phyloP scores from a whole-genome alignment of 2,113 vertebrate species.

The Microtus pennsylvanicus region DNA sequence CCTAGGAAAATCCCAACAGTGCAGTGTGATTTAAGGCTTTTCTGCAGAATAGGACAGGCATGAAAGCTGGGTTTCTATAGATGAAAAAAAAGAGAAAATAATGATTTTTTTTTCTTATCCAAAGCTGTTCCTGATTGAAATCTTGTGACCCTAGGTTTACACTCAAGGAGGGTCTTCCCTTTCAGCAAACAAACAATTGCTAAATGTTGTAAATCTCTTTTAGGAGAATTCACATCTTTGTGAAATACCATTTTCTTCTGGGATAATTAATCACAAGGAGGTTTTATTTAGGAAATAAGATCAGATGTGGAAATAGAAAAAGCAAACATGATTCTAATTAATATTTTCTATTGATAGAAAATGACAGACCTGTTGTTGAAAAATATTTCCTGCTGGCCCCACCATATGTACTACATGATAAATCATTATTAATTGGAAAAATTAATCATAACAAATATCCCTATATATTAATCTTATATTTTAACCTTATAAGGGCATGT shows the following conservation, averaged over 20 bases:
- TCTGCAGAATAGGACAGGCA: neutral
- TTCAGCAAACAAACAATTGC: neutral
- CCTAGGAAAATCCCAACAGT: constrained; percentile 9
- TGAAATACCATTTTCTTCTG: constrained; percentile 1
- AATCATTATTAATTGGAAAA: constrained; percentile 15
- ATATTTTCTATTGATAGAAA: neutral
- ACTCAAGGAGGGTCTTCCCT: neutral
- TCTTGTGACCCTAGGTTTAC: neutral
- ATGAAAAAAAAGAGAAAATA: neutral
- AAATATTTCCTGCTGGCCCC: constrained; percentile 28
- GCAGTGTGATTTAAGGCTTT: constrained; percentile 30
- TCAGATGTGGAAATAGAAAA: neutral
- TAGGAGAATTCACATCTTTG: neutral
- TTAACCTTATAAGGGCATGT: neutral
- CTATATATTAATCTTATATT: neutral
- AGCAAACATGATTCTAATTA: neutral
- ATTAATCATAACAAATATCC: neutral
- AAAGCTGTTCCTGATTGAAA: constrained; percentile 16
- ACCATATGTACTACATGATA: neutral
- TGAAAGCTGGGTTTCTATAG: constrained; percentile 22
- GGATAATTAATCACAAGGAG: neutral
- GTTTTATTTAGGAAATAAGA: neutral
- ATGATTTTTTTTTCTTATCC: constrained; percentile 43
- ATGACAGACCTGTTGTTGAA: neutral
- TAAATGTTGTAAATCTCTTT: constrained; percentile 14